These are phyloP conservation scores for Acyrthosiphon pisum DNA, from an alignment of 1,140 invertebrate species.

Conservation along the genomic window DNA sequence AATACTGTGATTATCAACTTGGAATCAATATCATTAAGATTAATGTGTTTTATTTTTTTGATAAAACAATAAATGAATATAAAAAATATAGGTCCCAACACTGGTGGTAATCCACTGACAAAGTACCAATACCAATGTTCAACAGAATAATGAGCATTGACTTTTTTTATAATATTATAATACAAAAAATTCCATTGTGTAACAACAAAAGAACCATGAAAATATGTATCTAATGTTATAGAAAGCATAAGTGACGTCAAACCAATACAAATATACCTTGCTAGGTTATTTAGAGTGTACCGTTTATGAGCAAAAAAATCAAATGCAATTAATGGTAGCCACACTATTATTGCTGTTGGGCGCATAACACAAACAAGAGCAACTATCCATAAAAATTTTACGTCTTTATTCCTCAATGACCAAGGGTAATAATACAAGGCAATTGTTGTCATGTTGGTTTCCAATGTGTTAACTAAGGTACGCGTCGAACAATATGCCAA, in stretches of 20 bases:
- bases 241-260: slow-evolving; percentile 65
- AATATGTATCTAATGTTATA: slow-evolving; percentile 74
- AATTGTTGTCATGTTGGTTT: slow-evolving; percentile 79
- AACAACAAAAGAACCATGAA: slow-evolving; percentile 76
- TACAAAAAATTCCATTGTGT: slow-evolving; percentile 86
- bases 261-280: slow-evolving; percentile 68
- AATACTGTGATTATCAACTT: slow-evolving; percentile 63
- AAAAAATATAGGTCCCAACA: slow-evolving; percentile 74
- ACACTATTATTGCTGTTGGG: slow-evolving; percentile 82
- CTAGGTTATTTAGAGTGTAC: slow-evolving; percentile 64
- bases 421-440: slow-evolving; percentile 83
- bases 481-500: slow-evolving; percentile 86
- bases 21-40: slow-evolving; percentile 53
- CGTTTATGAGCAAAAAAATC: slow-evolving; percentile 65
- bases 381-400: slow-evolving; percentile 74
- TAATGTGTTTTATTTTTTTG: background rate
- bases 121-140: slow-evolving; percentile 87
- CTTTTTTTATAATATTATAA: slow-evolving; percentile 78
- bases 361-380: slow-evolving; percentile 75
- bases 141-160: slow-evolving; percentile 82
- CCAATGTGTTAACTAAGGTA: slow-evolving; percentile 84
- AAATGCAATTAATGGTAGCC: slow-evolving; percentile 77
- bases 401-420: slow-evolving; percentile 28
- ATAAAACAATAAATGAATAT: slow-evolving; percentile 66
- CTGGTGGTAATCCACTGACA: slow-evolving; percentile 71